phyloP scores from a whole-genome alignment of 2,113 vertebrate genomes.

The Argyrosomus japonicus region DNA sequence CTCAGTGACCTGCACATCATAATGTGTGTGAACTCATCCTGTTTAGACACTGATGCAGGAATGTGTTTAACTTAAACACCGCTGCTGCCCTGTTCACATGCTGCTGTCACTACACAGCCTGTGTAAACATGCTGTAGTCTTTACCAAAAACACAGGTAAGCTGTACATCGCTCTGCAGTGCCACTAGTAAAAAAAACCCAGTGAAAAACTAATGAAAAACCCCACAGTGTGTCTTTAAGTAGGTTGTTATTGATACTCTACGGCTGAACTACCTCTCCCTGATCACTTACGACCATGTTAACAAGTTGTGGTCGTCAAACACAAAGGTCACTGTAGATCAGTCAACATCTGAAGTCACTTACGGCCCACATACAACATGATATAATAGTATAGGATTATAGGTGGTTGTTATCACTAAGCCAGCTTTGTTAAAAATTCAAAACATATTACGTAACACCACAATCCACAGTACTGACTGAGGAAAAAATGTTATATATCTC shows the following conservation, averaged over 20 bases:
- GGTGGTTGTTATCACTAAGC: constrained; percentile 30
- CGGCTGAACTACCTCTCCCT: neutral
- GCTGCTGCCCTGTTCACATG: neutral
- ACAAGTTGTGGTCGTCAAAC: neutral
- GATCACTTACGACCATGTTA: neutral
- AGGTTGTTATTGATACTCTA: constrained; percentile 13
- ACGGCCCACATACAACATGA: neutral
- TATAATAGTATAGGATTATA: constrained; percentile 22
- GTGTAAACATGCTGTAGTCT: neutral
- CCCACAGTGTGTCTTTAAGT: constrained; percentile 4
- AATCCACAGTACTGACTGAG: neutral
- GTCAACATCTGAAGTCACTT: constrained; percentile 18
- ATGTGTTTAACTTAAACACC: neutral
- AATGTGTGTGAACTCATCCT: neutral
- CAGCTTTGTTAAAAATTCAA: constrained; percentile 35
- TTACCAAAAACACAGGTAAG: neutral
- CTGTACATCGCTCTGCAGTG: neutral
- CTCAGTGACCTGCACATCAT: neutral
- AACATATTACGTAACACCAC: constrained; percentile 46
- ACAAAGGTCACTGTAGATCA: neutral
- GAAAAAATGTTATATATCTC: neutral
- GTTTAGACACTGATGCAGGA: neutral
- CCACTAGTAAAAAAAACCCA: neutral
- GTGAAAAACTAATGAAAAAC: neutral
- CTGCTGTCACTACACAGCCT: neutral